These are phyloP conservation scores for Spilarctia lutea DNA, from an alignment of 2,888 invertebrate genomes.

Conservation along the genomic window DNA sequence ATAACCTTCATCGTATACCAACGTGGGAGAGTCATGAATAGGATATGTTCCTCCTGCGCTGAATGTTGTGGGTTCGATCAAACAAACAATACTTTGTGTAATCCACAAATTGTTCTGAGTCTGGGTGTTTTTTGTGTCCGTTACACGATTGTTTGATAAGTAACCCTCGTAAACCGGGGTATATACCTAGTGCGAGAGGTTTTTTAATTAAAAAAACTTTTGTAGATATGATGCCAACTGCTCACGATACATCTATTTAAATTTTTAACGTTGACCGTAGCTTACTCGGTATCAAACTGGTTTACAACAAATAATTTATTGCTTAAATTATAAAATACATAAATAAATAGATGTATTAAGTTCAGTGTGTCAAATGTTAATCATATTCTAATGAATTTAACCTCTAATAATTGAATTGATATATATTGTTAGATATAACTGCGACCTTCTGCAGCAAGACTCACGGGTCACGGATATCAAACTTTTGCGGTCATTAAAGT, in stretches of 20 bases:
- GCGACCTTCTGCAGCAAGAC: background rate
- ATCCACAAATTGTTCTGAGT: no score
- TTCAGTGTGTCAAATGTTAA: slow-evolving; percentile 1
- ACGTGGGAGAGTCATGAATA: no score
- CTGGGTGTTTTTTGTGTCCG: no score
- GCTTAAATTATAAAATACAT: background rate
- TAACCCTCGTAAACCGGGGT: no score
- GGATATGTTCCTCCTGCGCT: no score
- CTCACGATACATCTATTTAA: background rate
- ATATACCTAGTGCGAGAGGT: no score
- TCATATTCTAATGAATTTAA: background rate
- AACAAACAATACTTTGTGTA: no score
- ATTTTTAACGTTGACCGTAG: background rate
- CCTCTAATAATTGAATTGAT: background rate
- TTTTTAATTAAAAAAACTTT: no score
- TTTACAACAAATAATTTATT: background rate
- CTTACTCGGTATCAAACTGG: background rate
- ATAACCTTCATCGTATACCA: no score
- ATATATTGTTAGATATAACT: background rate
- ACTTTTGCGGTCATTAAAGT: background rate
- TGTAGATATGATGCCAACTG: background rate
- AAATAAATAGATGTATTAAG: background rate
- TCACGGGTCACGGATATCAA: background rate
- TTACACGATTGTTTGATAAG: no score
- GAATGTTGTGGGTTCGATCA: no score